phyloP scores from a whole-genome alignment of 1,140 invertebrate genomes.

The Ceratina calcarata region DNA sequence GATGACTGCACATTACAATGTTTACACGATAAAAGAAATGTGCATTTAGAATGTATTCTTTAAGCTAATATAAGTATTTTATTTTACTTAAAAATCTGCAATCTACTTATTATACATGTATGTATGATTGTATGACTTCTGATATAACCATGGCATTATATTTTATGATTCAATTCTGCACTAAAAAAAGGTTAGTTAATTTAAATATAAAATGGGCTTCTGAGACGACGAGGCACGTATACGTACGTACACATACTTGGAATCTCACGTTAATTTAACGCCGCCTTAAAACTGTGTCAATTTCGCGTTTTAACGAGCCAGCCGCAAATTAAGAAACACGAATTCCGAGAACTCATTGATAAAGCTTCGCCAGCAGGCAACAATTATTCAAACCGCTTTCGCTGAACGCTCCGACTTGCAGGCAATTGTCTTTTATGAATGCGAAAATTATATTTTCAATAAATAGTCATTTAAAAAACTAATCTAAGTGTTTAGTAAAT shows the following conservation, averaged over 20 bases:
- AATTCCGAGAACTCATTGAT: slow-evolving; percentile 30
- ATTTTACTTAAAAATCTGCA: no score
- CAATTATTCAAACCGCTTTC: background rate
- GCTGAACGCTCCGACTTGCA: background rate
- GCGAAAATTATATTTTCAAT: no score
- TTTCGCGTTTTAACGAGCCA: background rate
- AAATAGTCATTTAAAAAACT: no score
- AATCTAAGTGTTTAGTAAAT: no score
- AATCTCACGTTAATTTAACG: slow-evolving; percentile 34
- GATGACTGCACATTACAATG: no score
- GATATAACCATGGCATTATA: no score
- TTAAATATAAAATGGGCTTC: background rate
- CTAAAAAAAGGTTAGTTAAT: background rate
- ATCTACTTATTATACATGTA: no score
- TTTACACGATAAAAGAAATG: no score
- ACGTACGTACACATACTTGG: background rate
- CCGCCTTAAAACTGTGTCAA: slow-evolving; percentile 34
- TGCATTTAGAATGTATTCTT: no score
- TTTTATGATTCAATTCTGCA: background rate
- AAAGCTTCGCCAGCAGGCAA: background rate
- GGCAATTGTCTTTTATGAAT: background rate
- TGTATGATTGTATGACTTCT: no score
- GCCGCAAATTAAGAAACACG: background rate
- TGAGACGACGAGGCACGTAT: background rate
- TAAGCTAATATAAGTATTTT: no score